Conservation (phyloP, 2,888 invertebrate species). For the Sisyra terminalis region DNA sequence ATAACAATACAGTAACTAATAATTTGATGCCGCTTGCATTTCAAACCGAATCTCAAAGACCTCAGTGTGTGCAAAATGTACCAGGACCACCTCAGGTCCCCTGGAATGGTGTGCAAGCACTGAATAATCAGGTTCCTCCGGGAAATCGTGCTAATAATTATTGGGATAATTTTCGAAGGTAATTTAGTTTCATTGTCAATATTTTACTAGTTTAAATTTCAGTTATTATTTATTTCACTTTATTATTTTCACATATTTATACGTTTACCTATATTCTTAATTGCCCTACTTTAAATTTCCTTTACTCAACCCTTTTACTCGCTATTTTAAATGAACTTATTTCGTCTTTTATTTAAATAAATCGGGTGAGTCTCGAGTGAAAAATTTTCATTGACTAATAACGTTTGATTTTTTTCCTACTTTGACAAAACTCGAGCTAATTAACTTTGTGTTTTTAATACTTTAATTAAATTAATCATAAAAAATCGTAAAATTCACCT, state of each 20-base stretch:
- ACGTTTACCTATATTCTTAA: conserved; percentile 7
- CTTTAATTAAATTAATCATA: no score
- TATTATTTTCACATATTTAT: conserved; percentile 7
- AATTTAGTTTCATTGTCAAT: conserved; percentile 19
- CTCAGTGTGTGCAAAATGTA: conserved; percentile 14
- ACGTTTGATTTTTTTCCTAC: not conserved
- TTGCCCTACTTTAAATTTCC: conserved; percentile 10
- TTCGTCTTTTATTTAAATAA: conserved; percentile 8
- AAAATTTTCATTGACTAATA: conserved; percentile 1
- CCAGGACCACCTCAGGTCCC: conserved; percentile 19
- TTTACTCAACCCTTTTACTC: conserved; percentile 9
- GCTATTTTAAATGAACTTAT: conserved; percentile 11
- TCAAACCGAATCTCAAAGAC: conserved; percentile 8
- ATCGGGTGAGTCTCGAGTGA: conserved; percentile 1
- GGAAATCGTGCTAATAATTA: conserved; percentile 85
- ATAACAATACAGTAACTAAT: not conserved
- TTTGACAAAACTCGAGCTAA: conserved; percentile 1
- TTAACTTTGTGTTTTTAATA: conserved; percentile 5
- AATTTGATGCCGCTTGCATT: conserved; percentile 3
- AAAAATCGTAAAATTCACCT: no score
- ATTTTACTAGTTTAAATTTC: conserved; percentile 3
- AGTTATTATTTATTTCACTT: conserved; percentile 8
- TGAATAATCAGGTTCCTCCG: conserved; percentile 82
- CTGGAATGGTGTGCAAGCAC: conserved; percentile 32
- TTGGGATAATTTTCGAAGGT: conserved; percentile 90